Conservation (phyloP, 2,888 invertebrate genomes). For the Limenitis camilla region DNA sequence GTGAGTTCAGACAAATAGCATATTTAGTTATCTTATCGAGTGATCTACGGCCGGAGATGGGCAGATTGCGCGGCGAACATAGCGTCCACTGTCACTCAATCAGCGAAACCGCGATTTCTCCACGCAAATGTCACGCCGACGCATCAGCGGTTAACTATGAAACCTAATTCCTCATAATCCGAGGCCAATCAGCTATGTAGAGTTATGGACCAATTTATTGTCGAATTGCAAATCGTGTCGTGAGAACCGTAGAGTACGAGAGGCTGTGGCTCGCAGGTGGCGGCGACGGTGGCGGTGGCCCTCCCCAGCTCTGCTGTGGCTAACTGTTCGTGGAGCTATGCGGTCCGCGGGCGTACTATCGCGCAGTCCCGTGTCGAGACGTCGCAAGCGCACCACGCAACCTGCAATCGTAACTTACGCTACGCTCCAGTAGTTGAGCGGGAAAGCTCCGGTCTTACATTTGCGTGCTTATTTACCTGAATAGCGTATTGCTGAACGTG, state of each 20-base stretch:
- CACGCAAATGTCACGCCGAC: constrained; percentile 60
- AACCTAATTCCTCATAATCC: constrained; percentile 63
- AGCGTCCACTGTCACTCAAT: constrained; percentile 53
- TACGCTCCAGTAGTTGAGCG: constrained; percentile 25
- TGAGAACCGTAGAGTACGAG: constrained; percentile 69
- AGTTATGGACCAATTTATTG: constrained; percentile 51
- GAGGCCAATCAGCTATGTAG: constrained; percentile 69
- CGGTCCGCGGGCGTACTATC: constrained; percentile 47
- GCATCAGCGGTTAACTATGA: constrained; percentile 42
- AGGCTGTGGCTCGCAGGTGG: too few relatives aligned
- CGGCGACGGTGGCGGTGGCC: constrained; percentile 54
- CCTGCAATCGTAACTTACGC: constrained; percentile 16
- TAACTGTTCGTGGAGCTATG: constrained; percentile 63
- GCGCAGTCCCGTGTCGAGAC: constrained; percentile 60
- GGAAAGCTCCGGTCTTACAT: constrained; percentile 25
- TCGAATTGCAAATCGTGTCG: constrained; percentile 58
- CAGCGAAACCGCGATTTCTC: constrained; percentile 48
- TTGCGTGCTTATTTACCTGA: constrained; percentile 7
- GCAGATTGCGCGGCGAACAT: constrained; percentile 49
- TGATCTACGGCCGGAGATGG: constrained; percentile 43
- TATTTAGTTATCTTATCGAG: constrained; percentile 56
- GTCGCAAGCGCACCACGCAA: constrained; percentile 56
- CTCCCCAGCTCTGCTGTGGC: constrained; percentile 51
- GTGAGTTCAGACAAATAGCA: constrained; percentile 52
- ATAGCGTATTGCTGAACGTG: constrained; percentile 16